Conservation (phyloP, 2,888 invertebrate species). For the Drosophila vallismaia region DNA sequence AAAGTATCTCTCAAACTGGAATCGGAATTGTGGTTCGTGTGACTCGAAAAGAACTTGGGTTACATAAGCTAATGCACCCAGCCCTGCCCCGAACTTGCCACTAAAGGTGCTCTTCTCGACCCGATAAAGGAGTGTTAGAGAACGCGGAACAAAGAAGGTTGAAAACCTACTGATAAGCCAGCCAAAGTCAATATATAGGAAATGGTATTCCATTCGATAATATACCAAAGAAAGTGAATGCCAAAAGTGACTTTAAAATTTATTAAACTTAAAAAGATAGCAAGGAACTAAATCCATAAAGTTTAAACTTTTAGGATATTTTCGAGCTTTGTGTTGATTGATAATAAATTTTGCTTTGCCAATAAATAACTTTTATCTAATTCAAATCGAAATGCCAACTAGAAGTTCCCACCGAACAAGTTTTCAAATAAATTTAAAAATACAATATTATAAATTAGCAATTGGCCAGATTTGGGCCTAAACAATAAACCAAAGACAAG, state of each 20-base stretch:
- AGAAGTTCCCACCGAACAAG: neutral
- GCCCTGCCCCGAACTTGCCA: slow-evolving; percentile 3
- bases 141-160: slow-evolving; percentile 37
- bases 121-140: slow-evolving; percentile 28
- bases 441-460: slow-evolving; percentile 5
- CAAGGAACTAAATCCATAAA: neutral
- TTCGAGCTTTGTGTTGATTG: neutral
- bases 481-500: slow-evolving; percentile 13
- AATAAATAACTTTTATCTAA: neutral
- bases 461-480: slow-evolving; percentile 7
- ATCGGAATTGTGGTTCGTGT: slow-evolving; percentile 31
- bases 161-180: slow-evolving; percentile 25
- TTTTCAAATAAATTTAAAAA: neutral
- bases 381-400: neutral
- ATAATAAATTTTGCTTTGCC: neutral
- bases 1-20: slow-evolving; percentile 21
- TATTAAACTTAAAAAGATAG: neutral
- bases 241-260: slow-evolving; percentile 1
- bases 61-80: slow-evolving; percentile 29
- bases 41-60: slow-evolving; percentile 11
- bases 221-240: neutral
- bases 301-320: neutral
- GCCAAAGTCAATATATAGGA: slow-evolving; percentile 11
- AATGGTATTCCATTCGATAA: neutral
- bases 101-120: slow-evolving; percentile 25